Percentiles rank a stretch among this genome's conserved stretches.
Evolutionary conservation across 23 tunicate genomes (phyloP).

Genomic region (Trididemnum clinides): DNA sequence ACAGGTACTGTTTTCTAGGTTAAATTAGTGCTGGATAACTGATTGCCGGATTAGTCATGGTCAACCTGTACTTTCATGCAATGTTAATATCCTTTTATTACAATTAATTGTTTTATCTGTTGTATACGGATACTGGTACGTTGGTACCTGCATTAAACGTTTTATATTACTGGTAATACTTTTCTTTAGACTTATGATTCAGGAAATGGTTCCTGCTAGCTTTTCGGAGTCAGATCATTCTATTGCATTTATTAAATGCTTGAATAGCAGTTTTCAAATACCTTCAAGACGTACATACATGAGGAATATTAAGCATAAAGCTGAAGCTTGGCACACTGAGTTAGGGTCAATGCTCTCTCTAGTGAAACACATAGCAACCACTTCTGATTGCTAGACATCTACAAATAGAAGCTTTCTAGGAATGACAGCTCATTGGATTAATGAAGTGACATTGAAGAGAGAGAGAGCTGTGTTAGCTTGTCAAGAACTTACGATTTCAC

Average conservation of each 20-base stretch:
- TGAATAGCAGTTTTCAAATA: not conserved
- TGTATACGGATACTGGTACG: too few relatives aligned
- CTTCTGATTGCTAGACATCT: constrained; percentile 20
- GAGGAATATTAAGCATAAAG: not conserved
- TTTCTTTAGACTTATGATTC: constrained; percentile 1
- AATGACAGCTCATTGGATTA: constrained; percentile 9
- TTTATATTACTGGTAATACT: too few relatives aligned
- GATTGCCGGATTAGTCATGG: too few relatives aligned
- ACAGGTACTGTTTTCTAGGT: too few relatives aligned
- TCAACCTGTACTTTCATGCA: not conserved
- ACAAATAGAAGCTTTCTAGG: not conserved
- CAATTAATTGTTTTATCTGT: not conserved
- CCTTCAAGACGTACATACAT: constrained; percentile 16
- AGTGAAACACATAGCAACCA: constrained; percentile 5
- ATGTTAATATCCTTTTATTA: not conserved
- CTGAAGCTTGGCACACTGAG: not conserved
- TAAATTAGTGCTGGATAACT: too few relatives aligned
- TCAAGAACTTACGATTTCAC: not conserved
- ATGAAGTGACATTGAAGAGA: not conserved
- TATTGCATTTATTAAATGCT: not conserved
- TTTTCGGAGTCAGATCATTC: not conserved
- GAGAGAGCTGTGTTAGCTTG: not conserved
- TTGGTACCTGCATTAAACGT: too few relatives aligned
- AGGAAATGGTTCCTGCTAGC: constrained; percentile 18
- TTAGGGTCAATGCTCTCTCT: not conserved